phyloP scores from a whole-genome alignment of 2,113 vertebrate species.

The Poeciliopsis occidentalis region DNA sequence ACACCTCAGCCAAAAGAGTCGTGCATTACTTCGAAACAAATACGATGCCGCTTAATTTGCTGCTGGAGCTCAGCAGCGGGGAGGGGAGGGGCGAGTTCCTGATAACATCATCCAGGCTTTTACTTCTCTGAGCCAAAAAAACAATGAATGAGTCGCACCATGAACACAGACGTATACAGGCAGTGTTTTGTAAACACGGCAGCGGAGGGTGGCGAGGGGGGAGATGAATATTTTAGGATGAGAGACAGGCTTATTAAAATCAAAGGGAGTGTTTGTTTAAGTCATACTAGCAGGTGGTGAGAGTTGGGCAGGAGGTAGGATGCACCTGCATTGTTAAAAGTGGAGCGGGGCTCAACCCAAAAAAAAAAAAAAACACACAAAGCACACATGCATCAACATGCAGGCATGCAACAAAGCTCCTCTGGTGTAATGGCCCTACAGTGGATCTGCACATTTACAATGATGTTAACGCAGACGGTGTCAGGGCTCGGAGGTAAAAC shows the following conservation, averaged over 20 bases:
- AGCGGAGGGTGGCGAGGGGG: not conserved
- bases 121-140: slow-evolving; percentile 42
- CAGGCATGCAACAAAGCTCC: slow-evolving; percentile 8
- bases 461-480: slow-evolving; percentile 41
- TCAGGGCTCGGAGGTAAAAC: no score
- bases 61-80: slow-evolving; percentile 50
- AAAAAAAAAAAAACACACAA: not conserved
- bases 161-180: slow-evolving; percentile 34
- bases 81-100: slow-evolving; percentile 18
- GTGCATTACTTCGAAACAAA: slow-evolving; percentile 60
- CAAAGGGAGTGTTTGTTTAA: slow-evolving; percentile 37
- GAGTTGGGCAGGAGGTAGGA: slow-evolving; percentile 41
- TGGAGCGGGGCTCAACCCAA: slow-evolving; percentile 26
- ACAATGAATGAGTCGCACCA: slow-evolving; percentile 44
- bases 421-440: slow-evolving; percentile 60
- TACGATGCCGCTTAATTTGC: slow-evolving; percentile 66
- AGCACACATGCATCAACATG: not conserved
- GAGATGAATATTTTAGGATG: slow-evolving; percentile 35
- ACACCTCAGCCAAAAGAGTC: slow-evolving; percentile 67
- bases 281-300: slow-evolving; percentile 30
- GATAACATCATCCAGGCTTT: slow-evolving; percentile 44
- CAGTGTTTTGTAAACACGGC: slow-evolving; percentile 63
- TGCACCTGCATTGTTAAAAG: slow-evolving; percentile 70
- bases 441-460: slow-evolving; percentile 76
- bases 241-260: slow-evolving; percentile 39